Conservation (phyloP, 2,797 vertebrate genomes). For the Cuculus canorus region DNA sequence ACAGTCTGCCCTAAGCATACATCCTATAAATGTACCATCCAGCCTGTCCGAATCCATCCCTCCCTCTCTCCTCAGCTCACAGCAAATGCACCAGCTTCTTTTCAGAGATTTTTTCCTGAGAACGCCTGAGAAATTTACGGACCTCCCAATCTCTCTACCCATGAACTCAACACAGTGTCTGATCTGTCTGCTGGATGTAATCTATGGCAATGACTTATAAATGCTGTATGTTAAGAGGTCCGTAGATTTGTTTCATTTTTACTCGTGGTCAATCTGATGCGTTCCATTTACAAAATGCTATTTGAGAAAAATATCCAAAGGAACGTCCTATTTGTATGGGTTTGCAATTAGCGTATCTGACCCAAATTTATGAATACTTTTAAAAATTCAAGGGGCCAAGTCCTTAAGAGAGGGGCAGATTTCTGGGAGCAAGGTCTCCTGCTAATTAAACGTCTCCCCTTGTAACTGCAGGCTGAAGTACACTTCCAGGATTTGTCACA, state of each 20-base stretch:
- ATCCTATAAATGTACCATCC: background rate
- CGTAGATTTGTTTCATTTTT: background rate
- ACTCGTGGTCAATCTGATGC: background rate
- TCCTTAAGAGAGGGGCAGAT: background rate
- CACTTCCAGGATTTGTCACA: background rate
- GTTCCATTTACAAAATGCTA: background rate
- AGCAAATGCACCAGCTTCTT: background rate
- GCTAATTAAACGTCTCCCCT: background rate
- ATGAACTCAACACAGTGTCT: rapidly evolving
- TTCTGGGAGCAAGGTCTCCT: background rate
- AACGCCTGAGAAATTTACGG: background rate
- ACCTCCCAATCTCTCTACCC: background rate
- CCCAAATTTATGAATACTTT: background rate
- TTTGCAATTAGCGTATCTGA: background rate
- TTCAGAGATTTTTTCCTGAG: background rate
- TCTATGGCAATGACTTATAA: background rate
- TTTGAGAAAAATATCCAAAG: background rate
- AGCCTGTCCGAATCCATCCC: background rate
- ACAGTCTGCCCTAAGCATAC: background rate
- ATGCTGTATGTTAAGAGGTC: background rate
- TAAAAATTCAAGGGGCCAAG: background rate
- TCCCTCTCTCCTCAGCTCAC: background rate
- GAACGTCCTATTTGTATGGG: background rate
- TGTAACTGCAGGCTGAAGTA: background rate
- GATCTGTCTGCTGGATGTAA: background rate